Evolutionary conservation across 2,797 vertebrate genomes (phyloP), one percentile per base, ranked within the genome.

Genomic region (Sebastes reedi): DNA sequence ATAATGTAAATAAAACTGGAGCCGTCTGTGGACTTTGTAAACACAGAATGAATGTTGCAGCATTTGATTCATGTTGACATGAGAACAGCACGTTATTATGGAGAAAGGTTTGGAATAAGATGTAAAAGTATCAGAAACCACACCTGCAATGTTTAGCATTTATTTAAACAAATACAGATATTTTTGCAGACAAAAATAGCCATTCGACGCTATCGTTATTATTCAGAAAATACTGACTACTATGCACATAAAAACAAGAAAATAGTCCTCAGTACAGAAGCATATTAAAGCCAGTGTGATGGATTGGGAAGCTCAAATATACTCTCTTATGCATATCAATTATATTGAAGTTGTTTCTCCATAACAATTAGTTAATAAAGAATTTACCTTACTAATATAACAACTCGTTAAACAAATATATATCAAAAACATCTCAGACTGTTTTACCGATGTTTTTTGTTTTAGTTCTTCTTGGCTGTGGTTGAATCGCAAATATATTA

Each of bases 141-240:
- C 25, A 34, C 13, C 5, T 72, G 27, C 54, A 32, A 12, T 18
- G 2, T 27, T 67, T n/a, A 73, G n/a, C 34, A 60, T 91, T 94
- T 89, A 90, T 93, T 92, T 81, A 81, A 81, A 79, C 74, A 92
- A 90, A 87, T 79, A 83, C 71, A 86, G 24, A 84, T 29, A 24
- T 39, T 74, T 65, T 52, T 75, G 12, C 66, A 75, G 42, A 54
- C 36, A 75, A 79, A 89, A 88, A 85, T 67, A 80, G n/a, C 34
- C 8, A 68, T 62, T 70, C 74, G 9, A 69, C 52, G 61, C 27
- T 30, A 77, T 58, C 68, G 29, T 20, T 27, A n/a, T 55, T 39
- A 18, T 36, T 64, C 24, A 68, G 25, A 77, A 82, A 90, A 90
- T 79, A 87, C 71, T 73, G 82, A 82, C 27, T 36, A 25, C 42